A percentile compares a stretch with the other conserved stretches of the same genome.
Evolutionary conservation across 2,797 vertebrate species (phyloP).

Genomic region (Phrynocephalus vlangalii): DNA sequence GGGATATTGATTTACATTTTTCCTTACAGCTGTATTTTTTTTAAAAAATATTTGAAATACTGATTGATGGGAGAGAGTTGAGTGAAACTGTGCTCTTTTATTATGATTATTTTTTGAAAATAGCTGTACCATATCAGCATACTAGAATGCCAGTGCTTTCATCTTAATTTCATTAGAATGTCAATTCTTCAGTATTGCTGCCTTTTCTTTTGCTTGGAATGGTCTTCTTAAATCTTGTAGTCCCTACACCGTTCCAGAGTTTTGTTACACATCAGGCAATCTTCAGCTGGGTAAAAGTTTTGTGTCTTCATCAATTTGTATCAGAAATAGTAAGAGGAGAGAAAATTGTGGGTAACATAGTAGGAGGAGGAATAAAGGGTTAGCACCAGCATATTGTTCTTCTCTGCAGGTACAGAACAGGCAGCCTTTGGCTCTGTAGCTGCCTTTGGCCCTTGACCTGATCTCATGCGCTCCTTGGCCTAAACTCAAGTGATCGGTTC

Average conservation of each 20-base stretch:
- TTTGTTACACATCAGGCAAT: not conserved
- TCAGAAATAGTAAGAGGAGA: not conserved
- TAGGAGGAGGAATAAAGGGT: not conserved
- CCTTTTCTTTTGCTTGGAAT: not conserved
- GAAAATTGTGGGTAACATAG: not conserved
- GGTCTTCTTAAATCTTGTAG: not conserved
- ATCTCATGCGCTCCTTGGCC: not conserved
- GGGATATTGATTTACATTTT: no score
- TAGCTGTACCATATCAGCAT: no score
- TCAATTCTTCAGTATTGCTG: not conserved
- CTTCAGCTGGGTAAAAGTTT: not conserved
- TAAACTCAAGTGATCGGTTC: not conserved
- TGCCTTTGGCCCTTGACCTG: not conserved
- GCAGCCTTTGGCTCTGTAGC: not conserved
- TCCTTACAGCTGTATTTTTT: no score
- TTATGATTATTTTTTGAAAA: no score
- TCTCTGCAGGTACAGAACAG: fast-evolving
- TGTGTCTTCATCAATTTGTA: not conserved
- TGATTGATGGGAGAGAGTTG: no score
- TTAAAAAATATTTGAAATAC: no score
- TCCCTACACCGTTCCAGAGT: not conserved
- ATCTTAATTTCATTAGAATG: not conserved
- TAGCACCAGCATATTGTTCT: not conserved
- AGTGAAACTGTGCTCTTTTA: no score
- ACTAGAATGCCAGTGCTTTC: not conserved